These are phyloP conservation scores for Cheilosia vulpina DNA, from an alignment of 2,888 invertebrate species.

Conservation along the genomic window DNA sequence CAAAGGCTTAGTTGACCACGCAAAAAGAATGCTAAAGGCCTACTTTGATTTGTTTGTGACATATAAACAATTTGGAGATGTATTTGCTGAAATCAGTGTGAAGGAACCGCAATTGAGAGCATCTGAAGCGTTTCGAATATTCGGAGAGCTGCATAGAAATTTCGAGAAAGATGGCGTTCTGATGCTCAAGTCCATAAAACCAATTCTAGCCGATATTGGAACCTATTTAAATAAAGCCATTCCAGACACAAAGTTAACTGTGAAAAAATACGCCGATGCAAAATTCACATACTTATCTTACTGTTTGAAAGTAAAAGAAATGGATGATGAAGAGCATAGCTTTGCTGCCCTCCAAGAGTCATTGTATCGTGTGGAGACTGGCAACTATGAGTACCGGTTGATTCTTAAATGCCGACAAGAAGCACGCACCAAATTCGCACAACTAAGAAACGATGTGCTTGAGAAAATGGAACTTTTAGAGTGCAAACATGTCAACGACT, in stretches of 20 bases:
- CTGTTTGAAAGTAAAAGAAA: slow-evolving; percentile 99
- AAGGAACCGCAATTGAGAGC: slow-evolving; percentile 97
- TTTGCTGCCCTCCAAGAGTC: slow-evolving; percentile 97
- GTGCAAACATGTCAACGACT: slow-evolving; percentile 98
- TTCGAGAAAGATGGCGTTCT: slow-evolving; percentile 95
- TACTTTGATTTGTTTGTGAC: slow-evolving; percentile 96
- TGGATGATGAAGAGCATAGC: slow-evolving; percentile 99
- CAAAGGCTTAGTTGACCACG: slow-evolving; percentile 94
- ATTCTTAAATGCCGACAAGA: slow-evolving; percentile 98
- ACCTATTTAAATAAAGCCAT: slow-evolving; percentile 99
- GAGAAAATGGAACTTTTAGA: slow-evolving; percentile 98
- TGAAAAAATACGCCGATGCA: slow-evolving; percentile 98
- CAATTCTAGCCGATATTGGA: slow-evolving; percentile 96
- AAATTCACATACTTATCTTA: slow-evolving; percentile 99
- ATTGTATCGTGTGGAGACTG: slow-evolving; percentile 98
- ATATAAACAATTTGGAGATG: slow-evolving; percentile 96
- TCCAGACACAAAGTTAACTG: slow-evolving; percentile 98
- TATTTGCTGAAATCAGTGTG: slow-evolving; percentile 97
- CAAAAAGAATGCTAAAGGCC: slow-evolving; percentile 90
- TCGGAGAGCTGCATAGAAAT: slow-evolving; percentile 96
- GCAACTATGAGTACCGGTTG: slow-evolving; percentile 99
- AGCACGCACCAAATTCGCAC: slow-evolving; percentile 93
- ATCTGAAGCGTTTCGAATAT: slow-evolving; percentile 96
- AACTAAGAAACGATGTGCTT: slow-evolving; percentile 94
- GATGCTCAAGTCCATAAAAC: slow-evolving; percentile 95